Percentiles rank a stretch among this genome's conserved stretches.
Evolutionary conservation across 2,797 vertebrate genomes (phyloP).

Genomic region (Gymnoscopelus braueri): DNA sequence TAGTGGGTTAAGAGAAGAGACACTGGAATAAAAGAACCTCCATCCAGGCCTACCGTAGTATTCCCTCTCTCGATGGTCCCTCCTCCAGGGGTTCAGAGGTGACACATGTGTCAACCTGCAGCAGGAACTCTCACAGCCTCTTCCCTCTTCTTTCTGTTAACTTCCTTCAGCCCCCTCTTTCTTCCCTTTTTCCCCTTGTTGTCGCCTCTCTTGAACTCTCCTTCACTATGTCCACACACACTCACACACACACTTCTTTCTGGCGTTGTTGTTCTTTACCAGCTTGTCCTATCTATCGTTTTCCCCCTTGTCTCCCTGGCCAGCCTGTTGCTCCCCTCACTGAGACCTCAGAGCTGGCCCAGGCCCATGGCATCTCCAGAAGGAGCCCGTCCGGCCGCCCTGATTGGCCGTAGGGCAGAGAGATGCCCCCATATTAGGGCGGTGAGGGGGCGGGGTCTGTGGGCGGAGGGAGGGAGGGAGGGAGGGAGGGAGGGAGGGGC

Average conservation of each 20-base stretch:
- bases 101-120: slow-evolving; percentile 56
- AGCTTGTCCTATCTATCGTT: slow-evolving; percentile 12
- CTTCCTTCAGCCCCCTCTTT: background rate
- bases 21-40: slow-evolving; percentile 12
- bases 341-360: slow-evolving; percentile 62
- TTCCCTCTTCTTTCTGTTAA: background rate
- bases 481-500: slow-evolving; percentile 19
- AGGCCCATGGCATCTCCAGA: slow-evolving; percentile 62
- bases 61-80: slow-evolving; percentile 30
- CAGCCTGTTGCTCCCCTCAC: slow-evolving; percentile 72
- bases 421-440: slow-evolving; percentile 78
- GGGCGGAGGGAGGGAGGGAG: slow-evolving; percentile 12
- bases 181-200: slow-evolving; percentile 9
- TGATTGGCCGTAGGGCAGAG: slow-evolving; percentile 70
- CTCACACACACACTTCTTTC: slow-evolving; percentile 16
- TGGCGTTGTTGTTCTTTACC: slow-evolving; percentile 10
- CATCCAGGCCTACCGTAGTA: slow-evolving; percentile 59
- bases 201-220: slow-evolving; percentile 25
- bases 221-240: slow-evolving; percentile 19
- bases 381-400: slow-evolving; percentile 43
- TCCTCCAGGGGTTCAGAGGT: slow-evolving; percentile 52
- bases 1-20: slow-evolving; percentile 13
- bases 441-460: slow-evolving; percentile 47
- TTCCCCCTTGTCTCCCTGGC: slow-evolving; percentile 50
- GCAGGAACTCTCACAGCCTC: slow-evolving; percentile 27